Evolutionary conservation across 2,113 vertebrate species (phyloP).

Genomic region (Dromiciops gliroides): DNA sequence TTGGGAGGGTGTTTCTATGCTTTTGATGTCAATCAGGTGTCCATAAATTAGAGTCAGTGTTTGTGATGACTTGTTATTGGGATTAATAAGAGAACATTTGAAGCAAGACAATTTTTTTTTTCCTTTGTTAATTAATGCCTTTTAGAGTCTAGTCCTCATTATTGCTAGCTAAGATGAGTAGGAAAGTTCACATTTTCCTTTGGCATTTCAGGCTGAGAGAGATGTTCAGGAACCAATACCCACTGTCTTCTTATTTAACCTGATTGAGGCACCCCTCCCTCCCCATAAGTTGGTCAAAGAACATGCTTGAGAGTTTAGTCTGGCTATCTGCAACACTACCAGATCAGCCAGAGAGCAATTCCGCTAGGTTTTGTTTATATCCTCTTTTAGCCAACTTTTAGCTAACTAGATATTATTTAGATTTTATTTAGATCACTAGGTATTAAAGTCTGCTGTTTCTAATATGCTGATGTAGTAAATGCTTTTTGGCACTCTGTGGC

Average conservation of each 20-base stretch:
- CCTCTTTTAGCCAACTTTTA: not conserved
- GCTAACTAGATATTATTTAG: not conserved
- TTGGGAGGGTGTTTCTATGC: conserved; percentile 80
- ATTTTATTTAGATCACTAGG: not conserved
- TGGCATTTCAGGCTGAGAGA: not conserved
- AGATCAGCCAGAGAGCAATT: not conserved
- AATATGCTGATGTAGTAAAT: not conserved
- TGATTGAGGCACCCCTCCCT: not conserved
- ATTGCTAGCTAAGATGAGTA: conserved; percentile 15
- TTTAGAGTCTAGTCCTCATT: conserved; percentile 40
- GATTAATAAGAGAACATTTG: conserved; percentile 73
- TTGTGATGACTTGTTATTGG: conserved; percentile 78
- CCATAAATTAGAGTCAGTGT: conserved; percentile 80
- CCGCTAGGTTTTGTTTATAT: not conserved
- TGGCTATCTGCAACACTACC: not conserved
- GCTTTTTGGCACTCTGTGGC: not conserved
- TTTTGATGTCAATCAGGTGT: conserved; percentile 83
- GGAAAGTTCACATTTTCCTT: not conserved
- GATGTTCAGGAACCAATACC: not conserved
- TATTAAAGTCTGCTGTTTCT: not conserved
- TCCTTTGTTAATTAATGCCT: conserved; percentile 25
- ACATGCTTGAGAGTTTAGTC: not conserved
- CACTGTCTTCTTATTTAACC: not conserved
- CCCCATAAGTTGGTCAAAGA: conserved; percentile 15
- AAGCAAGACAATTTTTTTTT: conserved; percentile 58